These are phyloP conservation scores for Sisyra terminalis DNA, from an alignment of 2,888 invertebrate genomes.

Conservation along the genomic window DNA sequence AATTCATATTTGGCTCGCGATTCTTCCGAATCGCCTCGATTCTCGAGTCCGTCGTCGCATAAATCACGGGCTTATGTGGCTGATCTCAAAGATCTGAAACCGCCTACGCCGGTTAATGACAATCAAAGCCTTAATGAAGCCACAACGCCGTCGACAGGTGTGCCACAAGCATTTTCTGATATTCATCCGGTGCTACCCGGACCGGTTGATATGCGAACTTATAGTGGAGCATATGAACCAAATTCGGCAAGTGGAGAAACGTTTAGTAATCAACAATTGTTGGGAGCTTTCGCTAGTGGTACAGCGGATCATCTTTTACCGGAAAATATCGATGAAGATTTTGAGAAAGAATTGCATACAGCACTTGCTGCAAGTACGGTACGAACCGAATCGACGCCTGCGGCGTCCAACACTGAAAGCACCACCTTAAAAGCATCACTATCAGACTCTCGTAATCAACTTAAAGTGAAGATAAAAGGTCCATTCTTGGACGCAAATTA, in stretches of 20 bases:
- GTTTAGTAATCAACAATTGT: conserved; percentile 39
- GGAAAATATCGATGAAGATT: conserved; percentile 58
- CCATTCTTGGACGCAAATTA: conserved; percentile 68
- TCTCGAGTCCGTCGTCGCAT: conserved; percentile 31
- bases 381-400: conserved; percentile 27
- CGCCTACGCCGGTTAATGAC: conserved; percentile 31
- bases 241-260: conserved; percentile 39
- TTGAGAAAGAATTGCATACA: conserved; percentile 58
- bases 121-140: conserved; percentile 14
- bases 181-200: conserved; percentile 62
- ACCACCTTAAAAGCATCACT: conserved; percentile 52
- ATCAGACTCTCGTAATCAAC: conserved; percentile 66
- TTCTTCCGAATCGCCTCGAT: conserved; percentile 38
- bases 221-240: conserved; percentile 44
- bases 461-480: conserved; percentile 83
- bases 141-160: conserved; percentile 16
- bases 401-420: conserved; percentile 28
- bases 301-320: conserved; percentile 51
- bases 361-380: conserved; percentile 43
- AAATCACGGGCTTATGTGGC: conserved; percentile 22
- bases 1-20: conserved; percentile 31
- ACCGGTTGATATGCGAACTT: conserved; percentile 81
- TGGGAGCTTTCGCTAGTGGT: conserved; percentile 48
- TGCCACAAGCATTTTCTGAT: conserved; percentile 31
- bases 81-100: conserved; percentile 26